Percentiles rank a stretch among this genome's conserved stretches.
Evolutionary conservation across 2,888 invertebrate species (phyloP).

Genomic region (Drosophila eohydei): DNA sequence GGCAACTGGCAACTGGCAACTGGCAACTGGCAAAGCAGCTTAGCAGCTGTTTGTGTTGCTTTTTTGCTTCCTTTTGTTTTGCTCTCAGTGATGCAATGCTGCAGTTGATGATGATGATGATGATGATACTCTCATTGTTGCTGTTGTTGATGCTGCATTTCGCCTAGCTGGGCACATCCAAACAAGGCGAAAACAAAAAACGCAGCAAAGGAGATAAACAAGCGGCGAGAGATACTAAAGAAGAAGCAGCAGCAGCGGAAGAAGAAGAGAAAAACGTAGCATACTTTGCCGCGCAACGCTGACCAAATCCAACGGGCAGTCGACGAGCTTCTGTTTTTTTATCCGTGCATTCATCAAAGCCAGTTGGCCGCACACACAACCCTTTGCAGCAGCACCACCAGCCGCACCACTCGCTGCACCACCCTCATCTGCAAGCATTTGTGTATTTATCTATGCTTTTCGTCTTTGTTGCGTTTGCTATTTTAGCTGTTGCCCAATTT

Average conservation of each 20-base stretch:
- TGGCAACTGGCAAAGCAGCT: constrained; percentile 41
- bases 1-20: constrained; percentile 20
- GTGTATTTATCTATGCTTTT: constrained; percentile 40
- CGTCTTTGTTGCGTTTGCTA: constrained; percentile 22
- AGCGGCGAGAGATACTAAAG: constrained; percentile 3
- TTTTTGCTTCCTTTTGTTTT: constrained; percentile 10
- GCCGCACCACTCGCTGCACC: neutral
- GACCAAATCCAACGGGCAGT: constrained; percentile 40
- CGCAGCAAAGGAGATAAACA: constrained; percentile 2
- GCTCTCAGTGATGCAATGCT: constrained; percentile 33
- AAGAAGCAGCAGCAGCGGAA: neutral
- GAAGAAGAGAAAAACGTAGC: constrained; percentile 27
- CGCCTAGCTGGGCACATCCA: constrained; percentile 19
- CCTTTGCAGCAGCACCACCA: neutral
- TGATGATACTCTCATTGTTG: constrained; percentile 12
- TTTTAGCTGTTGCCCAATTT: constrained; percentile 24
- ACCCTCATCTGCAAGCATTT: constrained; percentile 1
- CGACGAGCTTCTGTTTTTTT: constrained; percentile 7
- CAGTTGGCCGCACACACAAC: constrained; percentile 7
- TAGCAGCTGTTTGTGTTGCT: constrained; percentile 28
- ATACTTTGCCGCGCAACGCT: constrained; percentile 54
- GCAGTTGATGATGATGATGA: constrained; percentile 12
- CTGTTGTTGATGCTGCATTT: constrained; percentile 23
- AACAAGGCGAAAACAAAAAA: constrained; percentile 16
- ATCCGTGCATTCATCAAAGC: constrained; percentile 23